Base-by-base conservation (phyloP, 2,113 vertebrate species). In the Periophthalmus modestus region DNA sequence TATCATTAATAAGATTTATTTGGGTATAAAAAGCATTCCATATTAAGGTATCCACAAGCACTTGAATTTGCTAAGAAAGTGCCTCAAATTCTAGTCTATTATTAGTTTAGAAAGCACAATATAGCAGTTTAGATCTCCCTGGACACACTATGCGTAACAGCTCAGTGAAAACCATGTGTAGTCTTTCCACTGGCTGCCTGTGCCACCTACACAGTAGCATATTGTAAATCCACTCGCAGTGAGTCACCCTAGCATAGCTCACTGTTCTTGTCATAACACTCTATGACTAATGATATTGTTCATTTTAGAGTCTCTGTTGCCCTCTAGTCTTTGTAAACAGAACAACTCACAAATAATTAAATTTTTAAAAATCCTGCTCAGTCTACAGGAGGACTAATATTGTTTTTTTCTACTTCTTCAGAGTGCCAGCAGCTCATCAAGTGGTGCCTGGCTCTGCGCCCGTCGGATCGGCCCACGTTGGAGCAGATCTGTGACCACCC, bases 401-500 rank as follows among this genome's bases (percentile, higher is more conserved):
- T 24, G 5, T 69, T 24, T 9, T n/a, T 59, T 43, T 71, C 19
- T 24, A 15, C 7, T 21, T 23, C 39, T 57, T 10, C 89, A 99
- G 98, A 97, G 86, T 99, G 98, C 90, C 97, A 98, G 89, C 95
- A 99, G 81, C 92, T 99, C 84, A 97, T 99, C 72, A 95, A 96
- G 92, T 98, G 96, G 97, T 99, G 98, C 91, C 95, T 99, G 89
- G 95, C 96, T 74, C 88, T 96, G 92, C 93, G 97, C 90, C 98
- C 98, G 58, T 98, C 97, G 0, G 96, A 98, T 88, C 93, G 97
- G 88, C 98, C 98, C 73, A 95, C 96, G 13, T 93, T 99, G 83
- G 97, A 99, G 91, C 97, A 99, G 92, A 97, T 99, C 21, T 95
- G 96, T 34, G 95, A 97, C 75, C 98, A 99, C 85, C 94, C 94